A percentile compares a stretch with the other conserved stretches of the same genome.
phyloP scores from a whole-genome alignment of 2,113 vertebrate species.

The Onychostoma macrolepis region DNA sequence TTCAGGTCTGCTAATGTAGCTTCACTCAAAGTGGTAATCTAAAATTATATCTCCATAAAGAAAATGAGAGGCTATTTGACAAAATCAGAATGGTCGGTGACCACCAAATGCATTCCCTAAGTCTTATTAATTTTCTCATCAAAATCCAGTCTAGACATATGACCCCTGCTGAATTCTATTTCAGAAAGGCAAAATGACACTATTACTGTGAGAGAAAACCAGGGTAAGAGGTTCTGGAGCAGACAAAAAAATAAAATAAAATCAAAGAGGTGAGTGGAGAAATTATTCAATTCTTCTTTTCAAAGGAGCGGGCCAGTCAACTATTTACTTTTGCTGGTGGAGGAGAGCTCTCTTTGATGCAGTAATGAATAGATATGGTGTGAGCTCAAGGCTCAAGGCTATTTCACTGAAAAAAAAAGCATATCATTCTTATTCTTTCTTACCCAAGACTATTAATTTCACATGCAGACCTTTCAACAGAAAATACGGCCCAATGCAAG shows the following conservation, averaged over 20 bases:
- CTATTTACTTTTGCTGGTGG: slow-evolving; percentile 58
- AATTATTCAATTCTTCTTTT: slow-evolving; percentile 59
- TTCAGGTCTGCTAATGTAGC: slow-evolving; percentile 6
- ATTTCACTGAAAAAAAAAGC: slow-evolving; percentile 69
- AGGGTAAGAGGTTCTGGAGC: background rate
- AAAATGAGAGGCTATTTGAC: slow-evolving; percentile 13
- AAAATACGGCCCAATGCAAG: slow-evolving; percentile 47
- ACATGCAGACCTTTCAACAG: slow-evolving; percentile 55
- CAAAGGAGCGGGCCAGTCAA: slow-evolving; percentile 46
- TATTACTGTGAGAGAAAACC: slow-evolving; percentile 27
- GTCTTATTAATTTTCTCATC: slow-evolving; percentile 38
- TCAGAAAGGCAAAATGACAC: slow-evolving; percentile 42
- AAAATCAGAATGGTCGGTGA: slow-evolving; percentile 13
- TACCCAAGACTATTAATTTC: slow-evolving; percentile 69
- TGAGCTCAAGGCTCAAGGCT: slow-evolving; percentile 67
- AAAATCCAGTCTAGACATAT: slow-evolving; percentile 28
- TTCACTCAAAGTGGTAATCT: slow-evolving; percentile 28
- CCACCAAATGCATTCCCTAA: slow-evolving; percentile 9
- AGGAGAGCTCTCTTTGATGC: slow-evolving; percentile 68
- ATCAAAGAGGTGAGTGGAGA: slow-evolving; percentile 43
- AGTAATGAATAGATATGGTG: slow-evolving; percentile 74
- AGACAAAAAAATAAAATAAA: slow-evolving; percentile 26
- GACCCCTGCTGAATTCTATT: slow-evolving; percentile 22
- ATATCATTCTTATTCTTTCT: slow-evolving; percentile 70
- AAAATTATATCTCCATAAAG: slow-evolving; percentile 24